phyloP scores from a whole-genome alignment of 2,113 vertebrate species.

The Benitochromis conjunctus region DNA sequence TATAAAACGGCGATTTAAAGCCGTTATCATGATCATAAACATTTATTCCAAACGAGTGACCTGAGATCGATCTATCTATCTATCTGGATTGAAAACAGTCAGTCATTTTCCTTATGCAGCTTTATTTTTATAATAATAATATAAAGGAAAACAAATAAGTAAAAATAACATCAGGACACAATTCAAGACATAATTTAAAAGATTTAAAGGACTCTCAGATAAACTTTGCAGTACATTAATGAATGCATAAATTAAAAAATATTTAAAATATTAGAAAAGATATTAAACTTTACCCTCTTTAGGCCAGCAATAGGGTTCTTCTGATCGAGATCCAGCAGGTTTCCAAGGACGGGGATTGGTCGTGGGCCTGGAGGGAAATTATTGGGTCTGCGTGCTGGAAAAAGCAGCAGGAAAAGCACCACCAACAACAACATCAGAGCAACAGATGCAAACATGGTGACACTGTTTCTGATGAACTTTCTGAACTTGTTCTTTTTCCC shows the following conservation, averaged over 20 bases:
- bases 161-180: background rate
- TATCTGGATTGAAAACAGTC: background rate
- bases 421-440: background rate
- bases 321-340: constrained; percentile 33
- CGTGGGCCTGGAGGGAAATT: constrained; percentile 43
- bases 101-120: background rate
- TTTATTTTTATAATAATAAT: too few species aligned
- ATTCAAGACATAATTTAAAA: background rate
- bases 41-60: background rate
- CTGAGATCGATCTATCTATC: too few species aligned
- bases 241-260: background rate
- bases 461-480: background rate
- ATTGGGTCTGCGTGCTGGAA: constrained; percentile 19
- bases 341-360: constrained; percentile 29
- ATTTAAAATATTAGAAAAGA: background rate
- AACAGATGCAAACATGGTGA: constrained; percentile 17
- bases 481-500: background rate
- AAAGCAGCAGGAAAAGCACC: background rate
- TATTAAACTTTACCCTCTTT: constrained; percentile 13
- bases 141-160: background rate
- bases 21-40: background rate
- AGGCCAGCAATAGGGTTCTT: constrained; percentile 13
- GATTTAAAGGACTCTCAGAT: background rate
- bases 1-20: background rate
- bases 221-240: background rate